phyloP scores from a whole-genome alignment of 1,140 invertebrate species.

The Bombus superbus region DNA sequence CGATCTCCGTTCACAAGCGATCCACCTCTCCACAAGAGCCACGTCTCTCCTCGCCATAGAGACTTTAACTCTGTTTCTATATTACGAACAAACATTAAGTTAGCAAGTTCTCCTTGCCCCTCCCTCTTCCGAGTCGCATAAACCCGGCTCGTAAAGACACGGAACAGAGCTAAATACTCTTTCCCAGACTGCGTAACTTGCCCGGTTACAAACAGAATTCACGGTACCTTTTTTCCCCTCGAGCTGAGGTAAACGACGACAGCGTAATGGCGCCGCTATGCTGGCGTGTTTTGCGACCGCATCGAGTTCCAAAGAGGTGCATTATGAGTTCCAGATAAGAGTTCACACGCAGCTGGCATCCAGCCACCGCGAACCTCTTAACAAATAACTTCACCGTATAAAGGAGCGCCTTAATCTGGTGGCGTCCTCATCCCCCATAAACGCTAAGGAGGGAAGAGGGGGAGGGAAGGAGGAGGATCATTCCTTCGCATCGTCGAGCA shows the following conservation, averaged over 20 bases:
- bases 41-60: too few species aligned
- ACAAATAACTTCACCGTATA: conserved; percentile 73
- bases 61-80: too few species aligned
- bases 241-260: neutral
- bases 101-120: neutral
- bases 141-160: conserved; percentile 15
- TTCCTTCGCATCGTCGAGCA: neutral
- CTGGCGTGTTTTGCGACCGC: conserved; percentile 38
- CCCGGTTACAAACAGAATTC: neutral
- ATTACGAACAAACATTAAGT: neutral
- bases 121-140: conserved; percentile 6
- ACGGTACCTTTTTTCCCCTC: neutral
- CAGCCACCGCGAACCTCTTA: conserved; percentile 57
- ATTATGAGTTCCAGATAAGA: conserved; percentile 70
- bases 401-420: conserved; percentile 44
- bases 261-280: conserved; percentile 22
- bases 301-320: conserved; percentile 41
- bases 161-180: neutral
- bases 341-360: conserved; percentile 65
- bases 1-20: neutral
- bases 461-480: neutral
- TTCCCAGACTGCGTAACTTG: neutral
- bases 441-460: neutral
- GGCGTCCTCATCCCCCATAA: neutral
- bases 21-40: neutral